Evolutionary conservation across 2,797 vertebrate species (phyloP).

Genomic region (Esox masquinongy): DNA sequence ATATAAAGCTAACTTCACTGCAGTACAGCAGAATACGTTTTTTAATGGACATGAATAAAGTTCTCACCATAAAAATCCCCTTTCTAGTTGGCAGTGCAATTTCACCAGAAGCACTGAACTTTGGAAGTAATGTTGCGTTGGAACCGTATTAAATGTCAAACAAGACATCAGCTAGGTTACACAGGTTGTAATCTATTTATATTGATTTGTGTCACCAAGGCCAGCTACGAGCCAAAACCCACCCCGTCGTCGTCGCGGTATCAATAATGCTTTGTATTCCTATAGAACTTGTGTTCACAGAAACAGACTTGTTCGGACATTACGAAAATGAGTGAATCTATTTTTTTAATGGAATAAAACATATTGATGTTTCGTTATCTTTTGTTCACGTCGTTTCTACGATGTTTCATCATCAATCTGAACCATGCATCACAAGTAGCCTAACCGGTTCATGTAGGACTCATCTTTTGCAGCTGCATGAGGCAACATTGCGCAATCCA

Average conservation of each 20-base stretch:
- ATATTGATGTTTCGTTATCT: neutral
- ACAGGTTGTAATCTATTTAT: constrained; percentile 23
- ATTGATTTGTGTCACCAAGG: constrained; percentile 10
- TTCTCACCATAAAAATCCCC: neutral
- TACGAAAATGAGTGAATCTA: too few relatives aligned
- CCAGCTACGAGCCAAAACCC: neutral
- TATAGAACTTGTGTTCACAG: too few relatives aligned
- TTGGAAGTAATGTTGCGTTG: constrained; percentile 27
- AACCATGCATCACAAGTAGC: too few relatives aligned
- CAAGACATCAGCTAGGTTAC: constrained; percentile 22
- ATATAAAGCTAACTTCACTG: too few relatives aligned
- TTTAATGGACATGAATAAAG: neutral
- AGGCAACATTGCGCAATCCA: constrained; percentile 61
- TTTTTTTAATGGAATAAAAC: too few relatives aligned
- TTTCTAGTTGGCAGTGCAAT: neutral
- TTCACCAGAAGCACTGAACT: constrained; percentile 24
- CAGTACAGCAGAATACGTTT: too few relatives aligned
- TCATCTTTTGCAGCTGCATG: constrained; percentile 38
- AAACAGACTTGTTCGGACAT: too few relatives aligned
- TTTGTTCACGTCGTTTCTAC: neutral
- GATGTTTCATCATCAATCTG: neutral
- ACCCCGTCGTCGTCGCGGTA: too few relatives aligned
- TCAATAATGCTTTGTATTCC: too few relatives aligned
- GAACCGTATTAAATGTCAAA: constrained; percentile 23
- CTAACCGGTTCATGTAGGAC: constrained; percentile 4